Percentiles rank a stretch among this genome's conserved stretches.
These are phyloP conservation scores for Netelia fuscicornis DNA, from an alignment of 2,888 invertebrate species.

Conservation along the genomic window DNA sequence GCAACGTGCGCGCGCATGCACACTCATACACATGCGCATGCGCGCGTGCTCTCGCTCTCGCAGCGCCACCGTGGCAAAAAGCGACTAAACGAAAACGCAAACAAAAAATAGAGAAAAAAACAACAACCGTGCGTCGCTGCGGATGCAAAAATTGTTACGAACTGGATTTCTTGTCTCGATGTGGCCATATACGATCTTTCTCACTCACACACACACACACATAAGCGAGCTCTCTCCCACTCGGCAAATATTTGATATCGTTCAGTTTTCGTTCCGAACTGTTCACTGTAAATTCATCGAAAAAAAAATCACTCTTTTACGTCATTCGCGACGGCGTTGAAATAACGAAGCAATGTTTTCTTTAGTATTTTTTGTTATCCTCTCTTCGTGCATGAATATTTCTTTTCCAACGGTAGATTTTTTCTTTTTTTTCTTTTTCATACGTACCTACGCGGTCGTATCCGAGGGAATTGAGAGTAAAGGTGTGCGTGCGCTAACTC, in stretches of 20 bases:
- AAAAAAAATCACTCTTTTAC: background rate
- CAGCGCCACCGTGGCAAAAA: background rate
- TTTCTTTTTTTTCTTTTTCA: background rate
- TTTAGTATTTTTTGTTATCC: background rate
- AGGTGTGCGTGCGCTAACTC: conserved; percentile 17
- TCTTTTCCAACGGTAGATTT: background rate
- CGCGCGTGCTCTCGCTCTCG: background rate
- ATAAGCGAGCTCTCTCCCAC: background rate
- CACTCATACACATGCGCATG: background rate
- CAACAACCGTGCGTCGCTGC: background rate
- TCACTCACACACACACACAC: background rate
- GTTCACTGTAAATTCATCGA: background rate
- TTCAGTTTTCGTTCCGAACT: background rate
- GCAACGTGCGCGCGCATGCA: background rate
- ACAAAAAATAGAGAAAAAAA: background rate
- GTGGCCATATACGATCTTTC: too few species aligned
- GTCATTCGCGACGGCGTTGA: background rate
- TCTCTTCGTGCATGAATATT: background rate
- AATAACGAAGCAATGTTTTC: background rate
- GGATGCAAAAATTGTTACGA: background rate
- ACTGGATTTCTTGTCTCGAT: conserved; percentile 6
- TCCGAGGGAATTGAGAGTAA: conserved; percentile 39
- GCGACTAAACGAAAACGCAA: background rate
- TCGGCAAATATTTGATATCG: background rate
- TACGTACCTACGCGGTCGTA: conserved; percentile 4